Conservation (phyloP, 2,113 vertebrate genomes). For the Oreotragus oreotragus region DNA sequence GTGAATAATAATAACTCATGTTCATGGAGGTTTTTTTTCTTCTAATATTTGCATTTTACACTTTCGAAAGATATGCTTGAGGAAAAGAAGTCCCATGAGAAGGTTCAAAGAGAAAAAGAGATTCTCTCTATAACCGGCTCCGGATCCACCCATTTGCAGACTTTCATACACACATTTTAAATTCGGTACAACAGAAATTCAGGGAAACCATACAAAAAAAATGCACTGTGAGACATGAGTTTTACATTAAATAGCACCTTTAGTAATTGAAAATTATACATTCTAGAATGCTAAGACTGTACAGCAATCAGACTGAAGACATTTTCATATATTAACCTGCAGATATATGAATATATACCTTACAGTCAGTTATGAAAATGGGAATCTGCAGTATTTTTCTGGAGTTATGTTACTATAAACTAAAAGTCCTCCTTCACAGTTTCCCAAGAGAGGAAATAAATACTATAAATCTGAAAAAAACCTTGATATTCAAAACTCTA, state of each 20-base stretch:
- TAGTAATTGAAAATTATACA: not conserved
- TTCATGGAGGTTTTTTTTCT: not conserved
- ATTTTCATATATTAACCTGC: not conserved
- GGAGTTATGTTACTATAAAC: not conserved
- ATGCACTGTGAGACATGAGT: not conserved
- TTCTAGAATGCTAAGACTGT: not conserved
- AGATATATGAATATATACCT: not conserved
- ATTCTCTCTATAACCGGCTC: not conserved
- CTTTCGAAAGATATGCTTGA: not conserved
- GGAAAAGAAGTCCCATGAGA: not conserved
- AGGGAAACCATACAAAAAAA: not conserved
- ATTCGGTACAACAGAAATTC: not conserved
- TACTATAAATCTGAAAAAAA: not conserved
- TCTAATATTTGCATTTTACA: not conserved
- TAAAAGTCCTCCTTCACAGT: not conserved
- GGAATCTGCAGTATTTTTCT: not conserved
- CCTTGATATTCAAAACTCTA: not conserved
- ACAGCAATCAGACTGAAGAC: not conserved
- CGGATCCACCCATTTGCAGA: not conserved
- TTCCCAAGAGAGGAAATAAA: not conserved
- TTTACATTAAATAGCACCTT: not conserved
- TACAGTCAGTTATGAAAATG: not conserved
- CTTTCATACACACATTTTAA: not conserved
- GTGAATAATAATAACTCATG: not conserved
- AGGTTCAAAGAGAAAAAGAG: not conserved